These are phyloP conservation scores for Platyura marginata DNA, from an alignment of 1,140 invertebrate species.

Conservation along the genomic window DNA sequence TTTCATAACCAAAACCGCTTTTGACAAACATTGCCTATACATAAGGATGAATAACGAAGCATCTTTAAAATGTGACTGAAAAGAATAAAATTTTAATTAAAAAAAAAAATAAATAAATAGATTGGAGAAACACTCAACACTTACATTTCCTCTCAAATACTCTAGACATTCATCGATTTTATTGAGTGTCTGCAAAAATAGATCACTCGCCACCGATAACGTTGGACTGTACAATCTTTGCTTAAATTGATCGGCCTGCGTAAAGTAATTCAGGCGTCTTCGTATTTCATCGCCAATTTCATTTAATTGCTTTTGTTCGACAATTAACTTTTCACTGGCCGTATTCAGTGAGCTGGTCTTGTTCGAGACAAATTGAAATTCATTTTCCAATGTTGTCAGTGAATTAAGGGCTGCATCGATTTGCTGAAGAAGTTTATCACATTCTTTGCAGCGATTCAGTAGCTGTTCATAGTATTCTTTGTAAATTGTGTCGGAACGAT, in stretches of 20 bases:
- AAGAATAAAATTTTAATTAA: slow-evolving; percentile 5
- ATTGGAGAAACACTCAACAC: slow-evolving; percentile 13
- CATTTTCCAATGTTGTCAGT: slow-evolving; percentile 46
- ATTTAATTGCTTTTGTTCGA: slow-evolving; percentile 69
- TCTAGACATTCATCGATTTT: slow-evolving; percentile 75
- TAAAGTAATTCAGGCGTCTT: slow-evolving; percentile 66
- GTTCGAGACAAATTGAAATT: slow-evolving; percentile 69
- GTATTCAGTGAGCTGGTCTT: slow-evolving; percentile 81
- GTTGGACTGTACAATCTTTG: slow-evolving; percentile 62
- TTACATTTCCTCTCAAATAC: slow-evolving; percentile 69
- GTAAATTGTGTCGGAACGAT: slow-evolving; percentile 42
- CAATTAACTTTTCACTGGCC: slow-evolving; percentile 74
- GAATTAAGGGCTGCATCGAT: slow-evolving; percentile 52
- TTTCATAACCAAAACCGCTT: slow-evolving; percentile 59
- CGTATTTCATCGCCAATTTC: slow-evolving; percentile 61
- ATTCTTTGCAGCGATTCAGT: slow-evolving; percentile 45
- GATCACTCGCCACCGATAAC: slow-evolving; percentile 62
- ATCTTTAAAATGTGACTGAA: slow-evolving; percentile 51
- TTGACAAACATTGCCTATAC: slow-evolving; percentile 60
- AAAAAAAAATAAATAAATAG: slow-evolving; percentile 2
- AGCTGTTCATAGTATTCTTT: slow-evolving; percentile 51
- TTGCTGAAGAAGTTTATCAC: slow-evolving; percentile 44
- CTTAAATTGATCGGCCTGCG: slow-evolving; percentile 60
- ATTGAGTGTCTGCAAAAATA: slow-evolving; percentile 60
- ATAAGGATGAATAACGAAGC: slow-evolving; percentile 47